Conservation (phyloP, 1,140 invertebrate species). For the Pseudomyrmex gracilis region DNA sequence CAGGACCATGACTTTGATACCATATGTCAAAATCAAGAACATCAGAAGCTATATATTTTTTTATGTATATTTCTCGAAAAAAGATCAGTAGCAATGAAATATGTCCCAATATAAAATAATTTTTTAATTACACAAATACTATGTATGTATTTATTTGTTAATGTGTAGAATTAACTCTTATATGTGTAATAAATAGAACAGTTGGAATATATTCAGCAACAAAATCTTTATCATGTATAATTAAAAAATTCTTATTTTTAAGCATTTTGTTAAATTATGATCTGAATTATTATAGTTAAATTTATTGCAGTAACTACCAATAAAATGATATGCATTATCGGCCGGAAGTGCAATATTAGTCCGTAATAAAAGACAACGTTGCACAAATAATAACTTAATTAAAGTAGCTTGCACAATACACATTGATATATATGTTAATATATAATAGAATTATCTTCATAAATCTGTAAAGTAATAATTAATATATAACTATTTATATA, state of each 20-base stretch:
- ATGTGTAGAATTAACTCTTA: background rate
- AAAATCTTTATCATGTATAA: conserved; percentile 18
- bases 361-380: conserved; percentile 22
- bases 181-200: background rate
- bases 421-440: background rate
- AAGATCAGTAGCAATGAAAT: no score
- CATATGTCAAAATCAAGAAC: no score
- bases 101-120: background rate
- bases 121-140: background rate
- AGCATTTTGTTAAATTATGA: background rate
- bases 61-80: no score
- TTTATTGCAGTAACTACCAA: conserved; percentile 40
- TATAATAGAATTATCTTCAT: background rate
- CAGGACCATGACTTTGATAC: no score
- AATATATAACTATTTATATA: no score
- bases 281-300: conserved; percentile 30
- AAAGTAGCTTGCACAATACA: conserved; percentile 31
- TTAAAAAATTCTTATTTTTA: background rate
- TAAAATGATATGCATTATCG: conserved; percentile 45
- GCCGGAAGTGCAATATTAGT: conserved; percentile 79
- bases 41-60: no score
- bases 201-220: conserved; percentile 10
- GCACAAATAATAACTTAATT: conserved; percentile 44
- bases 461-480: conserved; percentile 13
- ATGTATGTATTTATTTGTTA: conserved; percentile 29